phyloP scores from a whole-genome alignment of 1,140 invertebrate species.

The Ceratitis capitata region DNA sequence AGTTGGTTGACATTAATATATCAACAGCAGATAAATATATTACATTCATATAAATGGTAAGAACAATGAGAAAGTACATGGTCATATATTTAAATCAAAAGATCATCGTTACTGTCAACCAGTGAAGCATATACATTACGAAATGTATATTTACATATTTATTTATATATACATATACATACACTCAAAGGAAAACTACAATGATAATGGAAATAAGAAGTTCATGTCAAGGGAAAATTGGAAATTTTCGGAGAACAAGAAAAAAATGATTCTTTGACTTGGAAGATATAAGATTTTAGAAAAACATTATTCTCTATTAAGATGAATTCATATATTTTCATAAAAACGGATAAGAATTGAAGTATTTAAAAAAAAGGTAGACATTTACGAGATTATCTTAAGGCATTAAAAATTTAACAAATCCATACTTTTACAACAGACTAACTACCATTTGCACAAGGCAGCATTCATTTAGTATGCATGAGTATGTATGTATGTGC shows the following conservation, averaged over 20 bases:
- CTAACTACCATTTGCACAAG: not conserved
- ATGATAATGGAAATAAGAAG: not conserved
- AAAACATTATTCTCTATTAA: not conserved
- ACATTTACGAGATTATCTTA: not conserved
- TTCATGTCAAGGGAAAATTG: not conserved
- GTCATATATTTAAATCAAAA: not conserved
- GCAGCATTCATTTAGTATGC: not conserved
- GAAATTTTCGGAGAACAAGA: not conserved
- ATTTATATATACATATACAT: not conserved
- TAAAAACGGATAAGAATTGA: not conserved
- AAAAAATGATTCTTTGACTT: not conserved
- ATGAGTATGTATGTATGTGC: not conserved
- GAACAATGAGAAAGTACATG: not conserved
- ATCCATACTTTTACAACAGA: not conserved
- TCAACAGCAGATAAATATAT: not conserved
- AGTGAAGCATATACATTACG: not conserved
- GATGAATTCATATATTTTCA: slow-evolving; percentile 15
- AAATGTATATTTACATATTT: not conserved
- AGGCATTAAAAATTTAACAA: not conserved
- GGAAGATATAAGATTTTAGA: not conserved
- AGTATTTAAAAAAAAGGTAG: not conserved
- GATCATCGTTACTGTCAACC: not conserved
- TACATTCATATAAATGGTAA: not conserved
- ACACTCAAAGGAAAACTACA: not conserved
- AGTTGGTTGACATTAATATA: not conserved